These are phyloP conservation scores for Syrmaticus mikado DNA, from an alignment of 2,113 vertebrate species.

Conservation along the genomic window DNA sequence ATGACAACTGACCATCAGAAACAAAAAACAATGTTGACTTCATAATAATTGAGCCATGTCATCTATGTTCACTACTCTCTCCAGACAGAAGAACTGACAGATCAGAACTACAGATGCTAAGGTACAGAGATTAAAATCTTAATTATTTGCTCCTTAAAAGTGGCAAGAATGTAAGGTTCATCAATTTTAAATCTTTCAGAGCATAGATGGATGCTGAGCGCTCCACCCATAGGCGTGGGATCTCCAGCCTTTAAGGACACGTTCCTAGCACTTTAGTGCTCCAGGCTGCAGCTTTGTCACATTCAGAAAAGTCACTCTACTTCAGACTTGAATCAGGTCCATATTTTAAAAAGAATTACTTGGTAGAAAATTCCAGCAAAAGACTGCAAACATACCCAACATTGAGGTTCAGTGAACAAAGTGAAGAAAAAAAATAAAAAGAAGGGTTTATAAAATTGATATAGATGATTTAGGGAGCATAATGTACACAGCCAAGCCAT, in stretches of 20 bases:
- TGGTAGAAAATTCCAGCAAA: constrained; percentile 2
- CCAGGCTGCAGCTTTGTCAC: not conserved
- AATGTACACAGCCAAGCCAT: not conserved
- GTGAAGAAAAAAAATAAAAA: not conserved
- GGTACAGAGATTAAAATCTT: not conserved
- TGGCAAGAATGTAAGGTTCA: not conserved
- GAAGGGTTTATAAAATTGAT: not conserved
- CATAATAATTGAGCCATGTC: not conserved
- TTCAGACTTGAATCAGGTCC: not conserved
- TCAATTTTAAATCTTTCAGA: not conserved
- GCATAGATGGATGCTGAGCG: rapidly evolving
- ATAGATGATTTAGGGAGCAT: not conserved
- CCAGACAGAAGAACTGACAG: not conserved
- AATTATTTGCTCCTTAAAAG: not conserved
- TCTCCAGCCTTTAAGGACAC: not conserved
- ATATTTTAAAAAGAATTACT: not conserved
- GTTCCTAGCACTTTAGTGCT: not conserved
- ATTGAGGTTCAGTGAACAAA: not conserved
- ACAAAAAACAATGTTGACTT: not conserved
- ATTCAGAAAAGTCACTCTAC: not conserved
- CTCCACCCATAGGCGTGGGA: not conserved
- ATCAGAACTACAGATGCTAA: not conserved
- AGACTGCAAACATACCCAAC: not conserved
- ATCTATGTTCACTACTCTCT: not conserved
- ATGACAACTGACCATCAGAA: not conserved